These are phyloP conservation scores for Hiodon alosoides DNA, from an alignment of 2,113 vertebrate species.

Conservation along the genomic window DNA sequence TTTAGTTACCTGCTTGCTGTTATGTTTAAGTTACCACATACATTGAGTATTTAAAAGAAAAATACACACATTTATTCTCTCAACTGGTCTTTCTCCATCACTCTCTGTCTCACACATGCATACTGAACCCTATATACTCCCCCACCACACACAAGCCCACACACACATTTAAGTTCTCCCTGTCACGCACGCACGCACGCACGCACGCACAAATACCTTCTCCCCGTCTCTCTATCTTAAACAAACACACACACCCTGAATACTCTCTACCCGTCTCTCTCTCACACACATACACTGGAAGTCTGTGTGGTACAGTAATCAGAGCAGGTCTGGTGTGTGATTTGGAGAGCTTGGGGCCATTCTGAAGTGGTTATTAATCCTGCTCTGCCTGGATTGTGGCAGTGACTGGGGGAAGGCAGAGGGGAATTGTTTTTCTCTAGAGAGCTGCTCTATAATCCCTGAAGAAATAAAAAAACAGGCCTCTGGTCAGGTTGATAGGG, in stretches of 20 bases:
- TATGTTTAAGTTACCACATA: too few relatives aligned
- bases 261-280: not conserved
- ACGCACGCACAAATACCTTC: not conserved
- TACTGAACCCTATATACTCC: too few relatives aligned
- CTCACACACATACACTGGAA: slow-evolving; percentile 16
- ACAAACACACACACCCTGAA: slow-evolving; percentile 21
- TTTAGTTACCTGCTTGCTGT: too few relatives aligned
- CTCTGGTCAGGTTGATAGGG: not conserved
- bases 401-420: slow-evolving; percentile 32
- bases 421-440: slow-evolving; percentile 42
- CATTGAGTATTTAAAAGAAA: too few relatives aligned
- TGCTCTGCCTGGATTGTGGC: slow-evolving; percentile 39
- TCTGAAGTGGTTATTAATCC: slow-evolving; percentile 59
- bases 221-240: slow-evolving; percentile 2
- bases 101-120: too few relatives aligned
- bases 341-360: slow-evolving; percentile 39
- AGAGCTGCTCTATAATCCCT: slow-evolving; percentile 51
- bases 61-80: too few relatives aligned
- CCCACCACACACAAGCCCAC: too few relatives aligned
- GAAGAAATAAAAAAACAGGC: slow-evolving; percentile 40
- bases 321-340: slow-evolving; percentile 28
- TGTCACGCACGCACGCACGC: too few relatives aligned
- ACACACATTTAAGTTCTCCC: too few relatives aligned
- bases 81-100: too few relatives aligned
- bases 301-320: slow-evolving; percentile 20